These are phyloP conservation scores for Neoaliturus tenellus DNA, from an alignment of 2,888 invertebrate genomes.

Conservation along the genomic window DNA sequence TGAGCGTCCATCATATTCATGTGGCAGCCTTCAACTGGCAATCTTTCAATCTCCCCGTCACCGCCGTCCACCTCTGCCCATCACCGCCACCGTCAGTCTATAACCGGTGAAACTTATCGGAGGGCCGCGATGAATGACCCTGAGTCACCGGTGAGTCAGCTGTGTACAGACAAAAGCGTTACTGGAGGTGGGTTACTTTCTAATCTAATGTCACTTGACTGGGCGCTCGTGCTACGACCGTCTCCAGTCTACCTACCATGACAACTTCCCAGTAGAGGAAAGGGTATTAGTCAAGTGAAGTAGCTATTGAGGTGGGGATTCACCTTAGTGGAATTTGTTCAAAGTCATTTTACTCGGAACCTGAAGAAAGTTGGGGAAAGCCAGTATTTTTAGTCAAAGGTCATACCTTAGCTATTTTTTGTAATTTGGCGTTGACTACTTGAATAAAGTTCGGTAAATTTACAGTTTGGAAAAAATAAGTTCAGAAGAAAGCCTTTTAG, in stretches of 20 bases:
- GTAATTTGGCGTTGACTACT: no score
- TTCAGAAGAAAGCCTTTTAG: no score
- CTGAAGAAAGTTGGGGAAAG: no score
- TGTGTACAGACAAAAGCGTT: no score
- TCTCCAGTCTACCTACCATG: neutral
- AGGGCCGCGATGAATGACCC: neutral
- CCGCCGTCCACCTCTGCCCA: neutral
- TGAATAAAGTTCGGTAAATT: no score
- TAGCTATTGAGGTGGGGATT: neutral
- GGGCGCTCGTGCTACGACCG: neutral
- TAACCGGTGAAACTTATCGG: neutral
- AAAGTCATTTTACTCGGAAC: neutral
- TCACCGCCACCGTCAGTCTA: neutral
- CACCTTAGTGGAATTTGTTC: neutral
- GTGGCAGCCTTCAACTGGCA: constrained; percentile 4
- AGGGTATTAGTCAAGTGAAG: neutral
- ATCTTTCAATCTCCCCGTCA: neutral
- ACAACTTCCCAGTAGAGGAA: no score
- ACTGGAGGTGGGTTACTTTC: neutral
- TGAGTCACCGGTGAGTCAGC: neutral
- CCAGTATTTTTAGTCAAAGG: no score
- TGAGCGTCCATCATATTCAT: neutral
- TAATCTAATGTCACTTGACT: neutral
- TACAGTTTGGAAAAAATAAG: no score
- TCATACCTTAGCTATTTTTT: no score